Evolutionary conservation across 2,797 vertebrate species (phyloP).

Genomic region (Schizothorax lantsangensis): DNA sequence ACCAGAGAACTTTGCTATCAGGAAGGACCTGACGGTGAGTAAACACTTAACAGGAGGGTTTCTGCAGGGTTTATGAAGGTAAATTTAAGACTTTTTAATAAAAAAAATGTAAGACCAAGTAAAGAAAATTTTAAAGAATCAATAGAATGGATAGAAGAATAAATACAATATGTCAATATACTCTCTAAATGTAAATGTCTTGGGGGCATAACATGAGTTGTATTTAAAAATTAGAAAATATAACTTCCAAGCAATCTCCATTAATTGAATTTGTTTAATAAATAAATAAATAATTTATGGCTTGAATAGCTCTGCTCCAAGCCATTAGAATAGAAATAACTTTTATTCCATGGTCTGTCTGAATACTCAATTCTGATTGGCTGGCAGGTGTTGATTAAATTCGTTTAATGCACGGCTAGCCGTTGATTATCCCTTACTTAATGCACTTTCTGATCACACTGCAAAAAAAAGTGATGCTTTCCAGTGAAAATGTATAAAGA

Average conservation of each 20-base stretch:
- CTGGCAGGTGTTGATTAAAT: too few relatives aligned
- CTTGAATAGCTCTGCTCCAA: not conserved
- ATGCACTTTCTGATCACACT: not conserved
- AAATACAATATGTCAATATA: not conserved
- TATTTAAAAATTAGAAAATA: not conserved
- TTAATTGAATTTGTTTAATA: not conserved
- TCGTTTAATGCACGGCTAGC: too few relatives aligned
- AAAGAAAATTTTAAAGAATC: not conserved
- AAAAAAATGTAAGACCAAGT: not conserved
- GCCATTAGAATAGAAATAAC: not conserved
- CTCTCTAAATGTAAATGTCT: not conserved
- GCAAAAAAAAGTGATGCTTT: too few relatives aligned
- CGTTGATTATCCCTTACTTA: too few relatives aligned
- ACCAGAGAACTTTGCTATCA: constrained; percentile 95
- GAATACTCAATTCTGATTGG: too few relatives aligned
- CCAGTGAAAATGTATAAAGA: too few relatives aligned
- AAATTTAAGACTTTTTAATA: too few relatives aligned
- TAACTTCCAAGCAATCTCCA: not conserved
- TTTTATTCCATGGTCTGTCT: not conserved
- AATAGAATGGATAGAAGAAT: not conserved
- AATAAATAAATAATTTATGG: not conserved
- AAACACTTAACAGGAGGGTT: not conserved
- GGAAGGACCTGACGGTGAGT: constrained; percentile 89
- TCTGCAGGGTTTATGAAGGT: not conserved
- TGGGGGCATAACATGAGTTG: not conserved